Conservation (phyloP, 1,140 invertebrate genomes). For the Cydia splendana region DNA sequence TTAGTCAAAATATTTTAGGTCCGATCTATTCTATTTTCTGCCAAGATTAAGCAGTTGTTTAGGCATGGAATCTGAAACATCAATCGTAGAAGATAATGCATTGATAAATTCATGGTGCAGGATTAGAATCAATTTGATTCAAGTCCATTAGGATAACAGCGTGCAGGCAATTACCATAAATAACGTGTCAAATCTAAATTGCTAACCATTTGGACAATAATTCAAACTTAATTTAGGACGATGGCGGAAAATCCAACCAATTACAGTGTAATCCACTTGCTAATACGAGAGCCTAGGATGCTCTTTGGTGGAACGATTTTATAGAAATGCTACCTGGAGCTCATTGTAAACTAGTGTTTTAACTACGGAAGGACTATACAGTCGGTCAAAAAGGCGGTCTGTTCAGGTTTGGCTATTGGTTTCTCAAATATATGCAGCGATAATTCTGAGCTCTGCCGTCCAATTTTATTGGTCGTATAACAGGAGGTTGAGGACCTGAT, state of each 20-base stretch:
- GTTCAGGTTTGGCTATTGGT: too few relatives aligned
- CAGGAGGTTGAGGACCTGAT: too few relatives aligned
- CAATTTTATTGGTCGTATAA: too few relatives aligned
- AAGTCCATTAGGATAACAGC: slow-evolving; percentile 43
- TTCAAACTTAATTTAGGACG: slow-evolving; percentile 60
- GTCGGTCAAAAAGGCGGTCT: too few relatives aligned
- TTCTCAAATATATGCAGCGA: too few relatives aligned
- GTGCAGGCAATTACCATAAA: slow-evolving; percentile 55
- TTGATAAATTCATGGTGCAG: slow-evolving; percentile 31
- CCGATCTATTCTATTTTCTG: background rate
- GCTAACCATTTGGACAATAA: slow-evolving; percentile 64
- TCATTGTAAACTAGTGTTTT: background rate
- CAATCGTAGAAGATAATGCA: slow-evolving; percentile 6
- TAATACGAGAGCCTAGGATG: background rate
- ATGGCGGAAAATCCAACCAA: slow-evolving; percentile 48
- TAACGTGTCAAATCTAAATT: slow-evolving; percentile 56
- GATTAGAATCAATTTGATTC: slow-evolving; percentile 32
- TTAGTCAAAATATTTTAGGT: too few relatives aligned
- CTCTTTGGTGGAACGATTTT: background rate
- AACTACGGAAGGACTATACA: background rate
- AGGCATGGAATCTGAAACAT: background rate
- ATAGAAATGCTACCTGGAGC: background rate
- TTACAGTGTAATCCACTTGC: slow-evolving; percentile 56
- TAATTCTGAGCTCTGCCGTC: too few relatives aligned
- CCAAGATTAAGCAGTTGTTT: background rate